phyloP scores from a whole-genome alignment of 2,797 vertebrate genomes.

The Syndactyla subalaris region DNA sequence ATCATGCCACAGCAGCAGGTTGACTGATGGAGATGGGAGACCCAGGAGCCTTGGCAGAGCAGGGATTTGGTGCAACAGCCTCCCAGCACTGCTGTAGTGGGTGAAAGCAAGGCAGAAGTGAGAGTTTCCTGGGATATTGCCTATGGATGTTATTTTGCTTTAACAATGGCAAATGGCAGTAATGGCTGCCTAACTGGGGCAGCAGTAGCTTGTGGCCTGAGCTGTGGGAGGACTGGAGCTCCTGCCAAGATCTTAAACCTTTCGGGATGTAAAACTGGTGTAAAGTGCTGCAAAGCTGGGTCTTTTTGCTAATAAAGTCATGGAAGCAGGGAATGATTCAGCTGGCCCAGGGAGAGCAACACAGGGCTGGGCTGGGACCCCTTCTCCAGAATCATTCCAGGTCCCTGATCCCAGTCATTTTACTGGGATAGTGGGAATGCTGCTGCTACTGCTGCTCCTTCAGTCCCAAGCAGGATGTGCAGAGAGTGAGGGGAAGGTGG shows the following conservation, averaged over 20 bases:
- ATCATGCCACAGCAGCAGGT: background rate
- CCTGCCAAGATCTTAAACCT: slow-evolving; percentile 2
- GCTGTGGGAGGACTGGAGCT: slow-evolving; percentile 47
- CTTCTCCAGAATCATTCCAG: background rate
- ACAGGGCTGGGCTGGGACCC: background rate
- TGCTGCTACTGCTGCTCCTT: background rate
- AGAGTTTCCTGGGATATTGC: background rate
- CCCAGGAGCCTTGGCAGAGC: background rate
- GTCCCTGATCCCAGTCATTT: background rate
- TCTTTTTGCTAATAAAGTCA: background rate
- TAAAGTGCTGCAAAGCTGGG: background rate
- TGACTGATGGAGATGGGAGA: accelerated
- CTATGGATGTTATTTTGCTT: background rate
- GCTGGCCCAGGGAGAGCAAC: background rate
- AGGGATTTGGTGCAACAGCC: background rate
- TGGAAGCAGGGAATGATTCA: background rate
- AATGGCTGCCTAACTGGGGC: slow-evolving; percentile 13
- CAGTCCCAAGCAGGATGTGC: accelerated
- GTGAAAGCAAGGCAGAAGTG: background rate
- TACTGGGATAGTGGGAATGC: background rate
- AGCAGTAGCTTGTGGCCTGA: slow-evolving; percentile 27
- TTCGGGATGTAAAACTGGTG: background rate
- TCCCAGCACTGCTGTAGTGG: accelerated
- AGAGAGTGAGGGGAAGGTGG: background rate
- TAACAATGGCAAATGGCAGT: background rate